phyloP scores from a whole-genome alignment of 1,140 invertebrate genomes.

The Colletes gigas region DNA sequence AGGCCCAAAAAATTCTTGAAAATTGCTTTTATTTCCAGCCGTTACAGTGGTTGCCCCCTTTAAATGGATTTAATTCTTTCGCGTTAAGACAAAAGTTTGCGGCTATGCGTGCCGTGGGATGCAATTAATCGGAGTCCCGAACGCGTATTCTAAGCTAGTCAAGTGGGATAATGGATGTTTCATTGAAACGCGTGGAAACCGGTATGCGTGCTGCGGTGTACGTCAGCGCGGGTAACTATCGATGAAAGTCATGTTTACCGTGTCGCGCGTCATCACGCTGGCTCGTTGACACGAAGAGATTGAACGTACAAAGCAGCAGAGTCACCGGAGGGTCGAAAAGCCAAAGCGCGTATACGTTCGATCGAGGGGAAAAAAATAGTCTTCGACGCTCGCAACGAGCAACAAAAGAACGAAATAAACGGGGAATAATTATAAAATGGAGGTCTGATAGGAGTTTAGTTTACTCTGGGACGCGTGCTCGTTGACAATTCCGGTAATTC shows the following conservation, averaged over 20 bases:
- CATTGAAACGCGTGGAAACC: constrained; percentile 14
- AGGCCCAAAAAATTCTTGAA: no score
- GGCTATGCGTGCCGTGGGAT: no score
- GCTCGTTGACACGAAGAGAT: constrained; percentile 51
- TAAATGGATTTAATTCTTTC: no score
- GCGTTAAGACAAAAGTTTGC: no score
- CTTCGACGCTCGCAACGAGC: not conserved
- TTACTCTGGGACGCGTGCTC: constrained; percentile 41
- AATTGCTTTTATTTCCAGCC: no score
- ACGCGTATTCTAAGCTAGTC: not conserved
- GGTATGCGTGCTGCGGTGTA: constrained; percentile 33
- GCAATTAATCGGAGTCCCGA: not conserved
- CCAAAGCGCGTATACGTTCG: not conserved
- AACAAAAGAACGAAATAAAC: not conserved
- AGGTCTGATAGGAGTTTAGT: constrained; percentile 14
- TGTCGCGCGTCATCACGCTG: constrained; percentile 41
- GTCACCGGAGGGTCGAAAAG: constrained; percentile 7
- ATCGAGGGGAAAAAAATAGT: not conserved
- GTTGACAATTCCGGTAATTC: constrained; percentile 47
- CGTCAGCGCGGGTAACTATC: constrained; percentile 24
- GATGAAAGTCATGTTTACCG: constrained; percentile 45
- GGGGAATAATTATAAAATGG: constrained; percentile 4
- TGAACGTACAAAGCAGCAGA: constrained; percentile 61
- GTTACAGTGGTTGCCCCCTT: no score
- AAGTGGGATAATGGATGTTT: not conserved